Evolutionary conservation across 2,113 vertebrate species (phyloP).

Genomic region (Syrrhaptes paradoxus): DNA sequence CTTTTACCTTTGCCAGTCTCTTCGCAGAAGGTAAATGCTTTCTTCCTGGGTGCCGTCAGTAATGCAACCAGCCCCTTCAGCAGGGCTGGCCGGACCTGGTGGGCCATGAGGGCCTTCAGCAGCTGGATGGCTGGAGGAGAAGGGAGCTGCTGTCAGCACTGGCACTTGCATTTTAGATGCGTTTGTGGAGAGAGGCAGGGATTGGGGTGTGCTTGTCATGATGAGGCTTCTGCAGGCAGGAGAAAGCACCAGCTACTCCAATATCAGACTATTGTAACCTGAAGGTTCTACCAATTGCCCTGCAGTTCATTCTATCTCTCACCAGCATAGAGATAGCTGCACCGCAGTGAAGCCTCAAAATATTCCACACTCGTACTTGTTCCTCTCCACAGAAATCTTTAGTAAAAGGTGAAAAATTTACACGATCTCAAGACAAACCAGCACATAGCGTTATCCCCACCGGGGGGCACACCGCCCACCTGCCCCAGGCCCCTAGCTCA

Average conservation of each 20-base stretch:
- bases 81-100: conserved; percentile 66
- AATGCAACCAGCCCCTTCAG: conserved; percentile 78
- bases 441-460: no score
- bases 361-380: neutral
- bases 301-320: no score
- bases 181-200: accelerated
- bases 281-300: no score
- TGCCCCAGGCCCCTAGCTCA: no score
- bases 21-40: neutral
- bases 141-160: accelerated
- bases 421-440: no score
- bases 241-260: no score
- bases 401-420: neutral
- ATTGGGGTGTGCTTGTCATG: accelerated
- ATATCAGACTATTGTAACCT: no score
- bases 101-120: conserved; percentile 75
- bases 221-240: accelerated
- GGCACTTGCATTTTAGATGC: accelerated
- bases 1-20: conserved; percentile 48
- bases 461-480: no score
- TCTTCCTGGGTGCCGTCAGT: conserved; percentile 66
- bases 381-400: conserved; percentile 58
- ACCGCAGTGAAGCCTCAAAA: no score
- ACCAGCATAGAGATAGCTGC: no score
- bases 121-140: conserved; percentile 74